phyloP scores from a whole-genome alignment of 2,113 vertebrate species.

The Mionectes macconnelli region DNA sequence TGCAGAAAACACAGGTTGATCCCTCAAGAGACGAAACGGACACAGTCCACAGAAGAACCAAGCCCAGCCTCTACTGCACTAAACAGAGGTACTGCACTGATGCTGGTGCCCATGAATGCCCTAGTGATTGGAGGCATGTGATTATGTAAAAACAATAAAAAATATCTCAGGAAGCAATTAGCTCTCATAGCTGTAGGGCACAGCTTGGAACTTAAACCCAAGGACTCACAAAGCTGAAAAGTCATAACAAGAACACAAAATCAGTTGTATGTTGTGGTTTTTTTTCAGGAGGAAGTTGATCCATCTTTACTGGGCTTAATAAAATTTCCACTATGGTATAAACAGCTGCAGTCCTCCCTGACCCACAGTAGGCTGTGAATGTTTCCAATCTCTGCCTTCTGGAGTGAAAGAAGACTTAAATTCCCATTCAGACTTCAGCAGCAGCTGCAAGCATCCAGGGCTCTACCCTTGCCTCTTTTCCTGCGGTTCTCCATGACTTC shows the following conservation, averaged over 20 bases:
- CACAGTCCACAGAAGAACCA: background rate
- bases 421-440: background rate
- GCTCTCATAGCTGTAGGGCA: background rate
- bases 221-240: background rate
- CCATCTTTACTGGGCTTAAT: constrained; percentile 16
- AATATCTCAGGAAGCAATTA: constrained; percentile 26
- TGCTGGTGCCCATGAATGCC: background rate
- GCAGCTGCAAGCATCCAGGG: background rate
- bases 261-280: background rate
- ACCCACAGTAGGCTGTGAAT: background rate
- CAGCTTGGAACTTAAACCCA: background rate
- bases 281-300: background rate
- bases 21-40: background rate
- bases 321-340: constrained; percentile 19
- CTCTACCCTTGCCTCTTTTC: background rate
- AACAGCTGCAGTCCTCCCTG: background rate
- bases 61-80: background rate
- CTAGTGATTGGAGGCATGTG: background rate
- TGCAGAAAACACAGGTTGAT: background rate
- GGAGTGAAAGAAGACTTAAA: background rate
- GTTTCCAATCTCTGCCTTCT: background rate
- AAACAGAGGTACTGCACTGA: background rate
- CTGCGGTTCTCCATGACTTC: background rate
- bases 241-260: background rate
- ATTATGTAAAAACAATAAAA: background rate